Base-by-base conservation (phyloP, 2,797 vertebrate species). In the Pelodytes ibericus region DNA sequence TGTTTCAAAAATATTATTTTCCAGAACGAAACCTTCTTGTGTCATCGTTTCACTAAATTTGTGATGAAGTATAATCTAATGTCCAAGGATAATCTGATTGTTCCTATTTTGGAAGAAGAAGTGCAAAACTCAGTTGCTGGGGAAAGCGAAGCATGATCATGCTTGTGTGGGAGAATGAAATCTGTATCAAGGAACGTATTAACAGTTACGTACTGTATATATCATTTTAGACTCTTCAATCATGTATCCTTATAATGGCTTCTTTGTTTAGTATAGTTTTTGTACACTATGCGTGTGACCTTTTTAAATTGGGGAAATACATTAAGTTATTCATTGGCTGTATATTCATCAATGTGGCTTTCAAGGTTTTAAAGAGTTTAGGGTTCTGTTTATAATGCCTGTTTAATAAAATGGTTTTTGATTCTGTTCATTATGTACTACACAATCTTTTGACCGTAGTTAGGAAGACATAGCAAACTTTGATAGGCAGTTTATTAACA, bases 1-100 rank as follows among this genome's bases (percentile, higher is more conserved):
- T 8, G 36, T 65, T 68, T 62, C n/a, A n/a, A n/a, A n/a, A n/a
- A 9, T 59, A 84, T 82, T 36, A 63, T 33, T 65, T 73, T 83
- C 81, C 87, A 99, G 97, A 98, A 98, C 59, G 96, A 98, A 88
- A 98, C 97, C 31, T 98, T 98, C 91, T 93, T 99, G 91, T 99
- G 97, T 94, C 97, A 99, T 83, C 95, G 96, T 81, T 98, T 99
- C 92, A 99, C 97, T 3, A 97, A 96, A 85, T 99, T 99, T 74
- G 97, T 99, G 80, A 98, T 98, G 95, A 99, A 99, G 90, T 98
- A 99, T 89, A 99, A 97, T 86, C 91, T 99, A 92, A 99, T 99
- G 97, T 99, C 97, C 78, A 99, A 99, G 93, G 97, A 99, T 90
- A 99, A 99, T 91, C 93, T 99, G 92, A 99, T 99, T 75, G 97